Conservation (phyloP, 1,140 invertebrate species). For the Drosophila eugracilis region DNA sequence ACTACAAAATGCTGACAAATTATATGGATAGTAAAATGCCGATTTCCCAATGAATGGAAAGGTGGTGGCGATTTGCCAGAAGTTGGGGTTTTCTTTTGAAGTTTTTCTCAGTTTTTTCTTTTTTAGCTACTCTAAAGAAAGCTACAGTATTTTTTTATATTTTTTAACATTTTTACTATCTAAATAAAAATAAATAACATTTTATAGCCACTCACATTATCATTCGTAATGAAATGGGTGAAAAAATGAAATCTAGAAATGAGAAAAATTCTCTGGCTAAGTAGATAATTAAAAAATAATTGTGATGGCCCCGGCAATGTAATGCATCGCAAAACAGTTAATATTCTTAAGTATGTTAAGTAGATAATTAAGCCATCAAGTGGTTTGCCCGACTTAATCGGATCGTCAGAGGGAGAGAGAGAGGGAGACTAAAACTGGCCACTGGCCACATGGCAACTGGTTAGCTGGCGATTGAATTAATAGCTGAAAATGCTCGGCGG, state of each 20-base stretch:
- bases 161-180: too few species aligned
- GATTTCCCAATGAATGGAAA: background rate
- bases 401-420: too few species aligned
- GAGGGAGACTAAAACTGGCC: constrained; percentile 12
- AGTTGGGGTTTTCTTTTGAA: background rate
- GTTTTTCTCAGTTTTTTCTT: too few species aligned
- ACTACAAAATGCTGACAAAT: constrained; percentile 17
- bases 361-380: constrained; percentile 39
- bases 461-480: constrained; percentile 23
- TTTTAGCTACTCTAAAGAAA: too few species aligned
- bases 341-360: constrained; percentile 19
- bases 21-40: constrained; percentile 1
- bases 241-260: too few species aligned
- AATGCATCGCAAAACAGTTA: constrained; percentile 7
- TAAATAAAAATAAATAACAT: too few species aligned
- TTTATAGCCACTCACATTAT: background rate
- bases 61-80: background rate
- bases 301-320: background rate
- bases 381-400: constrained; percentile 10
- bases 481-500: constrained; percentile 16
- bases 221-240: background rate
- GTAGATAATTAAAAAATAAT: background rate
- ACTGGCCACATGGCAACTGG: constrained; percentile 16
- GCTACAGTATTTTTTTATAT: too few species aligned
- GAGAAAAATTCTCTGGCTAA: background rate